Base-by-base conservation (phyloP, 2,888 invertebrate species). In the Timandra comae region DNA sequence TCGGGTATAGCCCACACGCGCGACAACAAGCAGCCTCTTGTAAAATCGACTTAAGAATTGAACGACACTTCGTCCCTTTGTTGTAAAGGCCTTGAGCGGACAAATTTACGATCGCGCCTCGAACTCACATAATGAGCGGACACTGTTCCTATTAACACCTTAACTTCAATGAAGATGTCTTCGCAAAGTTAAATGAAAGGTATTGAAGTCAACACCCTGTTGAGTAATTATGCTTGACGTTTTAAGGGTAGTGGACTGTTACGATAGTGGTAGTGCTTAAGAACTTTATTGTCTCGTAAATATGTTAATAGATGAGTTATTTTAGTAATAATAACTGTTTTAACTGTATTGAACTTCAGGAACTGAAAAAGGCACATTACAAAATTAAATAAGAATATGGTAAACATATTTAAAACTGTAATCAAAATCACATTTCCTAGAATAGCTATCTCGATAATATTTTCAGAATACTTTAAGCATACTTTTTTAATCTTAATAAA, bases 131-230 rank as follows among this genome's bases (percentile, higher is more conserved):
- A 79, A 79, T 76, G 66, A 77, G 67, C 69, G 68, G 68, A 77
- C 78, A 77, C 72, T 72, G 59, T 56, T 49, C 64, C 77, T 75
- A 79, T 84, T 82, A 81, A 82, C 84, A 81, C 84, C 77, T 79
- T 61, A 41, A 38, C 9, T 38, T 79, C 74, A 81, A 84, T 82
- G 79, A 78, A 79, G 69, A 68, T 62, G 66, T 73, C 39, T 20
- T 23, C 27, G 24, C 42, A 32, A 37, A 19, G 37, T 13, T 12
- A 27, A 25, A 41, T 44, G 19, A 41, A 41, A 34, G 38, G 29
- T 19, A n/a, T 3, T 10, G 9, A 21, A 35, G 29, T 40, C 40
- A 43, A 16, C 16, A 16, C 16, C 3, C 6, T 16, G 16, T 16
- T 6, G 16, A 16, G 16, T n/a, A n/a, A 16, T 16, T 16, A 16